Evolutionary conservation across 1,140 invertebrate genomes (phyloP).

Genomic region (Apocrypta bakeri): DNA sequence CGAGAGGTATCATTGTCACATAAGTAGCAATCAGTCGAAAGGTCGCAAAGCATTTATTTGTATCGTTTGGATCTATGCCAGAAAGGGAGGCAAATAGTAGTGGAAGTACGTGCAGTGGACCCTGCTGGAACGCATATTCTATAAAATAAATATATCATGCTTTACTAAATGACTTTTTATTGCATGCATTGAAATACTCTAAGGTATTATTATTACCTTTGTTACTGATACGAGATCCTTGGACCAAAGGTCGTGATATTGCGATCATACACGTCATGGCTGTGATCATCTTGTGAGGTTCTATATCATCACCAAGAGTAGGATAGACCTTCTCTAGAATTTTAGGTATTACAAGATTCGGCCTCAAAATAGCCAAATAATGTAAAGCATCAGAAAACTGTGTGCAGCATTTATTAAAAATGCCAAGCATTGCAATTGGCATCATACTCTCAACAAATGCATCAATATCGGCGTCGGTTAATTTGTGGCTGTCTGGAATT

Average conservation of each 20-base stretch:
- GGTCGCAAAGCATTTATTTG: conserved; percentile 86
- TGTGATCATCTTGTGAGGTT: conserved; percentile 58
- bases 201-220: no score
- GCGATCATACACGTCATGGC: conserved; percentile 85
- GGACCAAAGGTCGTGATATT: conserved; percentile 81
- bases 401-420: conserved; percentile 84
- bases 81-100: conserved; percentile 87
- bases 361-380: conserved; percentile 85
- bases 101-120: conserved; percentile 87
- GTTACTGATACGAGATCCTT: conserved; percentile 76
- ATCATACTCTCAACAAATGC: conserved; percentile 86
- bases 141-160: conserved; percentile 25
- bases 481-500: conserved; percentile 80
- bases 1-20: conserved; percentile 84
- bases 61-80: conserved; percentile 94
- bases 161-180: no score
- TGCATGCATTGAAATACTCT: no score
- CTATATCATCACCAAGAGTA: conserved; percentile 29
- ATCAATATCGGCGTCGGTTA: conserved; percentile 89
- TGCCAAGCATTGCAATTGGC: conserved; percentile 81
- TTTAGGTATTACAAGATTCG: conserved; percentile 88
- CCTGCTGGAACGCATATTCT: conserved; percentile 81
- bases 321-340: conserved; percentile 74
- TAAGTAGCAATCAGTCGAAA: conserved; percentile 88
- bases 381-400: conserved; percentile 81